phyloP scores from a whole-genome alignment of 2,888 invertebrate genomes.

The Halictus quadricinctus region DNA sequence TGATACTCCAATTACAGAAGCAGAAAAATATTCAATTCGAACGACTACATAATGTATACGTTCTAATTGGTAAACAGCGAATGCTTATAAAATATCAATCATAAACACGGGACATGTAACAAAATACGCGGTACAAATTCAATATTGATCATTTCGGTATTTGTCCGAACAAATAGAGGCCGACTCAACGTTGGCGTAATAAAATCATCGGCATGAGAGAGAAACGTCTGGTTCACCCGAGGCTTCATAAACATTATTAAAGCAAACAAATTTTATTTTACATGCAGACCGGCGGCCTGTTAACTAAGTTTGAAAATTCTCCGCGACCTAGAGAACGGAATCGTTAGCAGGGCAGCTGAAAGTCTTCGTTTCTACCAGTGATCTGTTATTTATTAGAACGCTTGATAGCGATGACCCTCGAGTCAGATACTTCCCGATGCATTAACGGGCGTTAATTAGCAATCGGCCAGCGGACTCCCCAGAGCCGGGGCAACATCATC shows the following conservation, averaged over 20 bases:
- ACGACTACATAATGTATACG: neutral
- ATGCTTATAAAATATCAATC: neutral
- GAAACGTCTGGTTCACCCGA: neutral
- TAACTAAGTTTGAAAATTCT: neutral
- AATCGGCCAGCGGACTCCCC: neutral
- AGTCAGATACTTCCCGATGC: neutral
- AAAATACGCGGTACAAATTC: neutral
- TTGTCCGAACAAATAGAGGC: neutral
- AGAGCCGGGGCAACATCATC: neutral
- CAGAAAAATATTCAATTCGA: neutral
- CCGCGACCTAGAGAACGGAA: neutral
- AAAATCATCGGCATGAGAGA: neutral
- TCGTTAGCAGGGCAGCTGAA: neutral
- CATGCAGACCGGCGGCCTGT: neutral
- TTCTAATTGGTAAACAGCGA: neutral
- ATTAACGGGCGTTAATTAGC: neutral
- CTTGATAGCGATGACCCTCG: neutral
- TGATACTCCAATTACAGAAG: neutral
- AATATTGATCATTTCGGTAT: neutral
- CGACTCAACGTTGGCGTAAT: neutral
- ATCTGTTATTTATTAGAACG: neutral
- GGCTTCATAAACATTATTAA: neutral
- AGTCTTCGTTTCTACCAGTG: neutral
- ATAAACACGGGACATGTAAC: neutral
- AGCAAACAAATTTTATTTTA: neutral